Base-by-base conservation (phyloP, 2,113 vertebrate species). In the Perca fluviatilis region DNA sequence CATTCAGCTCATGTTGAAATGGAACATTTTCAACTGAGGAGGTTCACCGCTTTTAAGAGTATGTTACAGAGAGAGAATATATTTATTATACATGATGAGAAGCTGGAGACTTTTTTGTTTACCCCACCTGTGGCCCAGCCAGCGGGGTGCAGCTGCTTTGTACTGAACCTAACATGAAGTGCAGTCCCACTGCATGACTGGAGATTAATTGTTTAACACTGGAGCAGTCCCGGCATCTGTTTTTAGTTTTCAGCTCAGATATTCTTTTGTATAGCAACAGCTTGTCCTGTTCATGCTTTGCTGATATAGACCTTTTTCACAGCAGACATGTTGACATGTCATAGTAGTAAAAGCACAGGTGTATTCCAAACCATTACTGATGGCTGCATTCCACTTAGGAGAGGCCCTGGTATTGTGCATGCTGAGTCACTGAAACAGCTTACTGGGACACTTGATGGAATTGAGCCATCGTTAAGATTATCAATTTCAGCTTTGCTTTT, bases 201-300 rank as follows among this genome's bases (percentile, higher is more conserved):
- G 18, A 69, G 30, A 69, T n/a, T 2, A 19, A 57, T 3, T 66
- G 30, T 51, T 6, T n/a, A 49, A 49, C 7, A 2, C 51, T 47
- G 63, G 30, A 68, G 56, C 47, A n/a, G 40, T 10, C 19, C 25
- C 36, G 47, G 33, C 49, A 33, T 43, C 57, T 18, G 15, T 25
- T 60, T 64, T 36, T 64, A 68, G 43, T 46, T 58, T 49, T 30
- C 46, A 74, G 30, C 36, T 53, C 33, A 57, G 30, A 27, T 53
- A 63, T 73, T 69, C 15, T 4, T 16, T 9, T 56, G 25, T 18
- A 43, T 9, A 14, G 30, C 27, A 56, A 23, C 13, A 12, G 33
- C 46, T 74, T 27, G 4, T 21, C 23, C 19, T 75, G 25, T 49
- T 70, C 14, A 63, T 49, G 49, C 33, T 70, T 23, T 16, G 47